A percentile compares a stretch with the other conserved stretches of the same genome.
Evolutionary conservation across 2,113 vertebrate genomes (phyloP).

Genomic region (Erpornis zantholeuca): DNA sequence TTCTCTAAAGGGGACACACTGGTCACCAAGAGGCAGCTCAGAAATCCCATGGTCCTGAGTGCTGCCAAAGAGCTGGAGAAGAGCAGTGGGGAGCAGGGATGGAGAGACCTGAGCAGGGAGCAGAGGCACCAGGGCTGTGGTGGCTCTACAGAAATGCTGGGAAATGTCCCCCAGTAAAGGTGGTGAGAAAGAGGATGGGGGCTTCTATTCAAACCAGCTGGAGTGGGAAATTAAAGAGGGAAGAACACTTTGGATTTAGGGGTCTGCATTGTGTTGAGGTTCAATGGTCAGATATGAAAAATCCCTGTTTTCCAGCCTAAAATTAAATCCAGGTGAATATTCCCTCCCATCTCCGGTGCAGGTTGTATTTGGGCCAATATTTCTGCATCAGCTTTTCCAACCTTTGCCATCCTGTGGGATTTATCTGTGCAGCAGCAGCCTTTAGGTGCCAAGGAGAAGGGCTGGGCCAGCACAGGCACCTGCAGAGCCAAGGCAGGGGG

Average conservation of each 20-base stretch:
- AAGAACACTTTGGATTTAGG: background rate
- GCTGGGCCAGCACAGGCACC: background rate
- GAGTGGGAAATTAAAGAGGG: background rate
- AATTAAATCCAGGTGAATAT: background rate
- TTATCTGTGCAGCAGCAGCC: background rate
- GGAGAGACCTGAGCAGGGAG: background rate
- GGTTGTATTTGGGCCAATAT: accelerated
- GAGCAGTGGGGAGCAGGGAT: background rate
- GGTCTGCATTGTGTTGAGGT: background rate
- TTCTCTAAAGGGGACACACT: background rate
- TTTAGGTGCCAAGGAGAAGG: background rate
- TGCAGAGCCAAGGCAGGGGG: background rate
- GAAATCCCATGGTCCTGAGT: background rate
- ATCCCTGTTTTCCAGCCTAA: background rate
- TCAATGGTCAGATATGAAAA: background rate
- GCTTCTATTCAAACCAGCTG: background rate
- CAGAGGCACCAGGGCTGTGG: accelerated
- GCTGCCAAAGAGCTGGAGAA: background rate
- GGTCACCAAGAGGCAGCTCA: background rate
- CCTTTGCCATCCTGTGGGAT: background rate
- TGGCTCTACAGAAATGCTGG: background rate
- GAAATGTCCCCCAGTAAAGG: background rate
- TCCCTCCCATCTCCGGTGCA: background rate
- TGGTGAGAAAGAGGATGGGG: background rate
- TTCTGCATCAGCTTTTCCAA: background rate